Percentiles rank a stretch among this genome's conserved stretches.
Conservation (phyloP, 2,888 invertebrate genomes). For the Leptinotarsa peninsularis region DNA sequence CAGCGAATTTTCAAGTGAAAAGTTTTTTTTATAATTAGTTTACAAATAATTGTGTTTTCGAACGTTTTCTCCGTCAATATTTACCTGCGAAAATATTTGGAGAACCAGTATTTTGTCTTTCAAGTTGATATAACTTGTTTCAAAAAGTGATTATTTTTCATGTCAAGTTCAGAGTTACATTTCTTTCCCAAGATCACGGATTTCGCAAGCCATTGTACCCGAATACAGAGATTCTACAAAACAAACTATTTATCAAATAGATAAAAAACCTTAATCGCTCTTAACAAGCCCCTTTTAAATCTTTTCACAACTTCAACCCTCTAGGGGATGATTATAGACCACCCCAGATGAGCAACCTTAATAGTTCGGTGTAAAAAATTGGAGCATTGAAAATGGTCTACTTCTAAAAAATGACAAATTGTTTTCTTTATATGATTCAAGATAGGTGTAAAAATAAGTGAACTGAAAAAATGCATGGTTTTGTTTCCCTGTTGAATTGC, state of each 20-base stretch:
- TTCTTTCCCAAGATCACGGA: slow-evolving; percentile 39
- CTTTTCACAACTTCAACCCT: slow-evolving; percentile 51
- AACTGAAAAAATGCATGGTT: slow-evolving; percentile 39
- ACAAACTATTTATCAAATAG: slow-evolving; percentile 58
- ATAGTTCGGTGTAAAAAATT: slow-evolving; percentile 51
- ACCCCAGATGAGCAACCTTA: slow-evolving; percentile 50
- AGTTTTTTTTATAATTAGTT: too few species aligned
- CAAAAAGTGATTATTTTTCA: slow-evolving; percentile 1
- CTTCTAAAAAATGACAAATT: slow-evolving; percentile 53
- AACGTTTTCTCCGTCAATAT: too few species aligned
- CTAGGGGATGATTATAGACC: slow-evolving; percentile 54
- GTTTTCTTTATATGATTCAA: slow-evolving; percentile 52
- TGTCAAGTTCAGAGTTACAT: not conserved
- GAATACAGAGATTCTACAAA: slow-evolving; percentile 50
- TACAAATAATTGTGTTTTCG: too few species aligned
- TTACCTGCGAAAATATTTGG: not conserved
- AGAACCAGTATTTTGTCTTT: slow-evolving; percentile 7
- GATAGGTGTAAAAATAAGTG: slow-evolving; percentile 52
- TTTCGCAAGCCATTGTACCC: slow-evolving; percentile 39
- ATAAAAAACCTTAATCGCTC: slow-evolving; percentile 52
- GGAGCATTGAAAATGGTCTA: slow-evolving; percentile 51
- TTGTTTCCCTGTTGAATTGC: slow-evolving; percentile 21
- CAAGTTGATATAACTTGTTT: not conserved
- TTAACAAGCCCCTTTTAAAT: slow-evolving; percentile 53
- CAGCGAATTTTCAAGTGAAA: too few species aligned